These are phyloP conservation scores for Tenrec ecaudatus DNA, from an alignment of 2,113 vertebrate species.

Conservation along the genomic window DNA sequence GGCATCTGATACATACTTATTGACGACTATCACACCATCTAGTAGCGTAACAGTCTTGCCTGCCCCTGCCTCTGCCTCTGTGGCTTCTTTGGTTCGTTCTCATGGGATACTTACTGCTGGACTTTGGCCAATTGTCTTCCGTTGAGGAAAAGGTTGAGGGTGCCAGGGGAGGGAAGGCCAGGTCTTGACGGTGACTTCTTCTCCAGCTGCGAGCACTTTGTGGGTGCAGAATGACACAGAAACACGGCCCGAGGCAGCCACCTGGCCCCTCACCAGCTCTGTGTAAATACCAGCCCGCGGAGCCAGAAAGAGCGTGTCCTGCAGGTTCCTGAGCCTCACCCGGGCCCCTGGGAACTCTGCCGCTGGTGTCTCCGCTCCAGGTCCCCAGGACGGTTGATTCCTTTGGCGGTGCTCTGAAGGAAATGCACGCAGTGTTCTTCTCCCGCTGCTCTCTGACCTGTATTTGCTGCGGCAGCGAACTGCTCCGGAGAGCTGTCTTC, in stretches of 20 bases:
- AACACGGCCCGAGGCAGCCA: constrained; percentile 66
- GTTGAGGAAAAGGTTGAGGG: background rate
- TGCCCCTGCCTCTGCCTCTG: too few relatives aligned
- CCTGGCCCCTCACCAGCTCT: constrained; percentile 73
- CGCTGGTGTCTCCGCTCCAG: constrained; percentile 58
- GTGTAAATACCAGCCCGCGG: constrained; percentile 64
- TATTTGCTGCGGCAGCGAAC: constrained; percentile 64
- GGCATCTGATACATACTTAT: background rate
- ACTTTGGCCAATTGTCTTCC: background rate
- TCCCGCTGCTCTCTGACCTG: background rate
- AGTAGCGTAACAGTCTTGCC: background rate
- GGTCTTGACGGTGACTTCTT: background rate
- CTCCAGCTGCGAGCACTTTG: constrained; percentile 69
- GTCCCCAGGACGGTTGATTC: too few relatives aligned
- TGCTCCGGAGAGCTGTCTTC: background rate
- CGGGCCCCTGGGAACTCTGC: background rate
- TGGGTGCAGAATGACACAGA: constrained; percentile 72
- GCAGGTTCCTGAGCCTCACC: constrained; percentile 33
- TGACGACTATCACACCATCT: background rate
- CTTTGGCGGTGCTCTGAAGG: constrained; percentile 32
- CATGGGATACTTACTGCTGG: background rate
- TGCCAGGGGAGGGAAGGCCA: background rate
- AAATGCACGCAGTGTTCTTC: background rate
- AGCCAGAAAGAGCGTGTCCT: constrained; percentile 48
- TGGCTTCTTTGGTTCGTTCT: background rate